Evolutionary conservation across 2,888 invertebrate species (phyloP).

Genomic region (Heliconius ismenius): DNA sequence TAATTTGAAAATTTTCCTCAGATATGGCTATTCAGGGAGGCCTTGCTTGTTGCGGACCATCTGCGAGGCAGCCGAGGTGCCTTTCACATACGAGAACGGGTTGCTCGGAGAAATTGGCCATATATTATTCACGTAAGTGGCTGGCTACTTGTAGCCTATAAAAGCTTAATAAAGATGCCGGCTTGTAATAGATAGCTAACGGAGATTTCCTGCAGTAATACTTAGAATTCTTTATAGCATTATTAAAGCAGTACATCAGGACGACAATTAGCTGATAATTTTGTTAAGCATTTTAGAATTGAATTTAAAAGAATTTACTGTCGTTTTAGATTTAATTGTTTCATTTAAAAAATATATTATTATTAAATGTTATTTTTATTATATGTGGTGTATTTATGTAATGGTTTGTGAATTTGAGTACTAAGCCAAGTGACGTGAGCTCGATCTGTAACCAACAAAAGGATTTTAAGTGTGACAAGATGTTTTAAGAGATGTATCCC

Average conservation of each 20-base stretch:
- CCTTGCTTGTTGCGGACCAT: conserved; percentile 88
- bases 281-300: neutral
- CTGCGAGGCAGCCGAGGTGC: conserved; percentile 87
- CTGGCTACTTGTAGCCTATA: conserved; percentile 61
- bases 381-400: neutral
- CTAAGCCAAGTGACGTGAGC: neutral
- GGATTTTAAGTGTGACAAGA: neutral
- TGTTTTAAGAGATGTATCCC: no score
- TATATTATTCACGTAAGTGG: conserved; percentile 87
- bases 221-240: conserved; percentile 25
- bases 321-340: neutral
- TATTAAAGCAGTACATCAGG: conserved; percentile 9
- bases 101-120: conserved; percentile 88
- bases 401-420: neutral
- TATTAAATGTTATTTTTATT: neutral
- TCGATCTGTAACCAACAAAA: neutral
- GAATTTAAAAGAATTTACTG: neutral
- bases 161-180: conserved; percentile 43
- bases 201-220: conserved; percentile 36
- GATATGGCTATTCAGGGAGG: conserved; percentile 84
- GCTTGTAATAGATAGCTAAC: conserved; percentile 35
- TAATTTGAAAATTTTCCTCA: conserved; percentile 56
- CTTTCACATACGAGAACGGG: conserved; percentile 86
- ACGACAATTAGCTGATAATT: neutral
- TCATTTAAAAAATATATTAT: no score